These are phyloP conservation scores for Poecilia latipinna DNA, from an alignment of 2,113 vertebrate species.

Conservation along the genomic window DNA sequence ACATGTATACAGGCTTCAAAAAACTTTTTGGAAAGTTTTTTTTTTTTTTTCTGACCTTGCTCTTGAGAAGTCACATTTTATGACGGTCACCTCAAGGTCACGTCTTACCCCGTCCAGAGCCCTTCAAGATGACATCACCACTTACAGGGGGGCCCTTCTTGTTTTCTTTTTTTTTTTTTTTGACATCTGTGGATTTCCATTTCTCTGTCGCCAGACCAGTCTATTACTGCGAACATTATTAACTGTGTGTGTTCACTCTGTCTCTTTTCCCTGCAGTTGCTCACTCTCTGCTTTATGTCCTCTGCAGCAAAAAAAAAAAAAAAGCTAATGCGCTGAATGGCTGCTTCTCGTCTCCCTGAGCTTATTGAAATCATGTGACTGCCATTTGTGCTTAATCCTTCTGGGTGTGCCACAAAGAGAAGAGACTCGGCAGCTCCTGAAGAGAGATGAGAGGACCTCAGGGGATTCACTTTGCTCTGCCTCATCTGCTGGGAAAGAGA, in stretches of 20 bases:
- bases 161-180: constrained; percentile 23
- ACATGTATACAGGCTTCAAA: constrained; percentile 35
- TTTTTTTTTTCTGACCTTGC: constrained; percentile 27
- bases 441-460: constrained; percentile 80
- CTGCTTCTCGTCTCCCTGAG: constrained; percentile 74
- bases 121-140: constrained; percentile 72
- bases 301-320: constrained; percentile 55
- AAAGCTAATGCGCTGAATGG: constrained; percentile 81
- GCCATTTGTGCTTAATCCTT: constrained; percentile 82
- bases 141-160: constrained; percentile 26
- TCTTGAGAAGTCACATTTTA: constrained; percentile 51
- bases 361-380: constrained; percentile 81
- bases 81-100: constrained; percentile 61
- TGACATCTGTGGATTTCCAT: constrained; percentile 66
- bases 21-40: constrained; percentile 24
- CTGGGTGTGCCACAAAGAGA: constrained; percentile 75
- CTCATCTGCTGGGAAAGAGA: constrained; percentile 66
- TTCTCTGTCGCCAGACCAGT: constrained; percentile 61
- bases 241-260: constrained; percentile 53
- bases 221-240: constrained; percentile 75
- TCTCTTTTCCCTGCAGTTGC: constrained; percentile 39
- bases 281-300: constrained; percentile 78
- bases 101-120: constrained; percentile 53
- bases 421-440: constrained; percentile 79
- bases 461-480: constrained; percentile 76